Conservation (phyloP, 2,113 vertebrate species). For the Lagopus muta region DNA sequence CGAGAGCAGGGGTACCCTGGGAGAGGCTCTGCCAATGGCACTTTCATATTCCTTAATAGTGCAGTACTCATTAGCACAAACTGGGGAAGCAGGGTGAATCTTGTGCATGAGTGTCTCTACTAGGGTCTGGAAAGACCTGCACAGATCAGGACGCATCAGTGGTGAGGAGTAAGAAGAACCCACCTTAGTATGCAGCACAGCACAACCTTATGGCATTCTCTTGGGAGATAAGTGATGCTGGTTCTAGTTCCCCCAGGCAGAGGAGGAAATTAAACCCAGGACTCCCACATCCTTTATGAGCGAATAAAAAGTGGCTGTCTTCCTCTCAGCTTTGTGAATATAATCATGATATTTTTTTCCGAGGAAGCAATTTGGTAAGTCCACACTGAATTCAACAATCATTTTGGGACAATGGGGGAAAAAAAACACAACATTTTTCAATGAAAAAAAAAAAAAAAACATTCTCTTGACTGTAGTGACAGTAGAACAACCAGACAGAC, state of each 20-base stretch:
- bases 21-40: accelerated
- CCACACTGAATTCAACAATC: conserved; percentile 42
- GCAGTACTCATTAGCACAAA: not conserved
- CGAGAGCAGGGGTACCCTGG: not conserved
- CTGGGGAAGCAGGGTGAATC: not conserved
- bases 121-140: not conserved
- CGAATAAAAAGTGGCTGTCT: conserved; percentile 67
- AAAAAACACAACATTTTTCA: conserved; percentile 44
- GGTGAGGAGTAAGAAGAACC: not conserved
- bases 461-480: not conserved
- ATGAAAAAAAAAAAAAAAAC: not conserved
- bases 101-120: not conserved
- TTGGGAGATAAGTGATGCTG: conserved; percentile 63
- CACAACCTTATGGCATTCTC: conserved; percentile 55
- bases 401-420: conserved; percentile 38
- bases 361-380: conserved; percentile 64
- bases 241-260: conserved; percentile 68
- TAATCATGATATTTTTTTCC: conserved; percentile 59
- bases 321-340: conserved; percentile 63
- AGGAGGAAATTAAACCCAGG: conserved; percentile 72
- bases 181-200: conserved; percentile 67
- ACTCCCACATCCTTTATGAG: conserved; percentile 68
- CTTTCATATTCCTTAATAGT: not conserved
- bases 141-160: not conserved
- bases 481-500: conserved; percentile 27